A percentile compares a stretch with the other conserved stretches of the same genome.
Conservation (phyloP, 2,888 invertebrate species). For the Adelognathus sp. region DNA sequence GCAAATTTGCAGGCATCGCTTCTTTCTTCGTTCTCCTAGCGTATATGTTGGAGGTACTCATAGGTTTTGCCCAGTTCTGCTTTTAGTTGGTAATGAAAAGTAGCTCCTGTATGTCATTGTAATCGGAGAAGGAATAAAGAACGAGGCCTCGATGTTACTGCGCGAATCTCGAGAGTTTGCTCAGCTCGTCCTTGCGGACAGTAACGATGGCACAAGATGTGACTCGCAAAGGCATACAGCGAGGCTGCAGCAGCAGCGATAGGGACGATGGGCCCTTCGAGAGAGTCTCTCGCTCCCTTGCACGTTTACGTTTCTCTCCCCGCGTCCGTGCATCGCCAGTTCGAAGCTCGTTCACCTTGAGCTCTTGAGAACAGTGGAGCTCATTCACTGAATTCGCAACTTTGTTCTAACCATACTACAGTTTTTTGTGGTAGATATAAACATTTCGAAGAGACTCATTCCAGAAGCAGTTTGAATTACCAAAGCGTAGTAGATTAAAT, state of each 20-base stretch:
- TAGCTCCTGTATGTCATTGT: too few relatives aligned
- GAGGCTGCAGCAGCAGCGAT: constrained; percentile 55
- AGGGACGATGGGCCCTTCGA: constrained; percentile 70
- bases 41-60: too few relatives aligned
- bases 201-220: constrained; percentile 30
- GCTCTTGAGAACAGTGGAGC: constrained; percentile 74
- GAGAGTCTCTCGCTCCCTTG: constrained; percentile 14
- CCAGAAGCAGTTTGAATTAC: not conserved
- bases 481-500: too few relatives aligned
- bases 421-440: not conserved
- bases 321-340: constrained; percentile 73
- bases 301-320: constrained; percentile 43
- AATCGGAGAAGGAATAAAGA: constrained; percentile 4
- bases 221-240: constrained; percentile 18
- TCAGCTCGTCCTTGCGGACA: constrained; percentile 32
- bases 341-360: constrained; percentile 80
- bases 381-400: constrained; percentile 65
- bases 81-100: too few relatives aligned
- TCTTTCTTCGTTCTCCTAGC: too few relatives aligned
- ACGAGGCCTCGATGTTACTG: constrained; percentile 40
- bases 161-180: constrained; percentile 30
- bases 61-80: too few relatives aligned
- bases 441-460: not conserved
- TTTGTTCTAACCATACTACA: not conserved
- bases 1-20: too few relatives aligned